Base-by-base conservation (phyloP, 2,113 vertebrate species). In the Scortum barcoo region DNA sequence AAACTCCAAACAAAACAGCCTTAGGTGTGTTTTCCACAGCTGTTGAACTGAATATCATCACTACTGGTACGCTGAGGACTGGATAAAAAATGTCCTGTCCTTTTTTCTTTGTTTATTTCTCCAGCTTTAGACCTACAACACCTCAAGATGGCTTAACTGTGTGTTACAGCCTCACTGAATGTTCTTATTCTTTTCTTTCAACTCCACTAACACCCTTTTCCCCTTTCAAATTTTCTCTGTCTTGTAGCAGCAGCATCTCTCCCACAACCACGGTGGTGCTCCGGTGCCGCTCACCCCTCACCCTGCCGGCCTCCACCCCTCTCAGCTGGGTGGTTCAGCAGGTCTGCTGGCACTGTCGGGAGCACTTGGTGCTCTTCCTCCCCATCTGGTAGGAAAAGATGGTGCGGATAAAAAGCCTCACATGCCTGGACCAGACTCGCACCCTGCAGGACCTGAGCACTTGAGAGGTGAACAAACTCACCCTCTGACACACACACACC, bases 241-340 rank as follows among this genome's bases (percentile, higher is more conserved):
- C 46, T 71, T 13, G 86, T 93, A 97, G 93, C 97, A 98, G 92
- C 97, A 98, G 85, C 97, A 99, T 89, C 95, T 98, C 54, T 97
- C 97, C 17, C 97, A 99, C 36, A 97, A 96, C 91, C 97, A 98
- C 2, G 96, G 97, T 91, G 89, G 92, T 24, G 96, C 97, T 86
- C 97, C 97, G 44, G 96, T 98, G 80, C 97, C 97, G 92, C 96
- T 98, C 84, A 97, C 97, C 0, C 97, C 97, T 0, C 97, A 99
- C 93, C 97, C 97, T 4, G 97, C 97, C 0, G 97, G 97, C 91
- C 96, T 98, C 63, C 97, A 97, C 89, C 97, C 97, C 62, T 96
- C 97, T 78, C 96, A 97, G 17, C 95, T 99, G 0, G 97, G 97
- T 62, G 96, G 97, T 92, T 97, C 97, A 14, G 97, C 97, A 54